Evolutionary conservation across 2,113 vertebrate species (phyloP), one percentile per base, ranked within the genome.

Genomic region (Mobula hypostoma): DNA sequence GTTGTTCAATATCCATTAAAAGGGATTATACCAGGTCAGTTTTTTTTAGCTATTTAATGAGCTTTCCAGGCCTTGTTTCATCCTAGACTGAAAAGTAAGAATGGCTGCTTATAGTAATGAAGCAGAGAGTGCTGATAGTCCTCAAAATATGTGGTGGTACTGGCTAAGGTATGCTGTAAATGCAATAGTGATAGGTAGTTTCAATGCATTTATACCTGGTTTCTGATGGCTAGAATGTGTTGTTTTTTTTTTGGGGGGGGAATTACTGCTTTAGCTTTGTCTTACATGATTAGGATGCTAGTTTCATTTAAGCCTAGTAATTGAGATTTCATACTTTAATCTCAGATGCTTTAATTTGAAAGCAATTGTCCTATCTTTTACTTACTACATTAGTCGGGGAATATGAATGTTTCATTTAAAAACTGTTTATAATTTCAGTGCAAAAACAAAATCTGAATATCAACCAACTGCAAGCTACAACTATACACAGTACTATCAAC

Each of bases 361-460:
- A 36, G 68, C 72, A 68, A 74, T 48, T 93, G 15, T 24, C 17
- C 94, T 2, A 11, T 77, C 15, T 32, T 88, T 29, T 9, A 24
- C 85, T 40, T 61, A 94, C 19, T 95, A 12, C 15, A n/a, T 12
- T 68, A 32, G 14, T 70, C 29, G 24, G 21, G 32, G 70, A n/a
- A 29, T 24, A 24, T 72, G 36, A 14, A 12, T 66, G 6, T 91
- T 93, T 72, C 94, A 24, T 32, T 94, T 32, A 92, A 48, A 94
- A 7, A 94, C 5, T 94, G 0, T 94, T 94, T 78, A 78, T 95
- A 15, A 1, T 96, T 96, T 7, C 94, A 95, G 97, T 96, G 95
- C 96, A 95, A 98, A 98, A 95, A 96, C 97, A 95, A 97, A 95
- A 95, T 97, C 79, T 96, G 98, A 96, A 96, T 97, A 97, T n/a